Percentiles rank a stretch among this genome's conserved stretches.
phyloP scores from a whole-genome alignment of 2,888 invertebrate genomes.

The Alloplasta piceator region DNA sequence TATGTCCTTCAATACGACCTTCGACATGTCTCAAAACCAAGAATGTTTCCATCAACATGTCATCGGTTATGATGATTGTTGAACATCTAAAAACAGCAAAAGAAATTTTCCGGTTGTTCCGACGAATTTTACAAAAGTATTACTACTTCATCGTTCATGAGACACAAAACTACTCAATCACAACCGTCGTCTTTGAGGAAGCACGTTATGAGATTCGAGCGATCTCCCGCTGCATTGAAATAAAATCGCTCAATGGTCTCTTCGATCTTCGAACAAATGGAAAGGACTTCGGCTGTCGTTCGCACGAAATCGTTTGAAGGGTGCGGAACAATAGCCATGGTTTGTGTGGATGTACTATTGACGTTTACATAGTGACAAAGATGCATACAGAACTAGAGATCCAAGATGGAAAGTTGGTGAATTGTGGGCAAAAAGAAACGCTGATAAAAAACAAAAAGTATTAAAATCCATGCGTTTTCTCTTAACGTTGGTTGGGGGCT shows the following conservation, averaged over 20 bases:
- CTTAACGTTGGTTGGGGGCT: constrained; percentile 13
- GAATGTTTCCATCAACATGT: too few relatives aligned
- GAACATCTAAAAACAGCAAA: too few relatives aligned
- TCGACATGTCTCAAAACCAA: too few relatives aligned
- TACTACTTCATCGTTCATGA: background rate
- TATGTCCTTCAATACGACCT: too few relatives aligned
- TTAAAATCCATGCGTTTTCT: constrained; percentile 12
- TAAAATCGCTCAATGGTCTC: constrained; percentile 39
- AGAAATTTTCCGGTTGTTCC: too few relatives aligned
- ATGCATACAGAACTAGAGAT: constrained; percentile 9
- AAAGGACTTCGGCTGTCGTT: constrained; percentile 23
- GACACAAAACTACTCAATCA: background rate
- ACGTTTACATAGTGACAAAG: constrained; percentile 41
- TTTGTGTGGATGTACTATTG: background rate
- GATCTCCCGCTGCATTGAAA: constrained; percentile 10
- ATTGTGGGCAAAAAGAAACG: constrained; percentile 35
- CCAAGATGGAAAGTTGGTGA: constrained; percentile 20
- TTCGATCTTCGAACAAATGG: constrained; percentile 26
- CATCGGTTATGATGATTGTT: too few relatives aligned
- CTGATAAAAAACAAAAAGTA: background rate
- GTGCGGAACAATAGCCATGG: constrained; percentile 37
- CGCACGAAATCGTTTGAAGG: constrained; percentile 27
- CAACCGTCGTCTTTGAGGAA: background rate
- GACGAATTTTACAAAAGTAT: too few relatives aligned
- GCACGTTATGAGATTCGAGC: too few relatives aligned